Evolutionary conservation across 2,797 vertebrate species (phyloP).

Genomic region (Xenopus petersii): DNA sequence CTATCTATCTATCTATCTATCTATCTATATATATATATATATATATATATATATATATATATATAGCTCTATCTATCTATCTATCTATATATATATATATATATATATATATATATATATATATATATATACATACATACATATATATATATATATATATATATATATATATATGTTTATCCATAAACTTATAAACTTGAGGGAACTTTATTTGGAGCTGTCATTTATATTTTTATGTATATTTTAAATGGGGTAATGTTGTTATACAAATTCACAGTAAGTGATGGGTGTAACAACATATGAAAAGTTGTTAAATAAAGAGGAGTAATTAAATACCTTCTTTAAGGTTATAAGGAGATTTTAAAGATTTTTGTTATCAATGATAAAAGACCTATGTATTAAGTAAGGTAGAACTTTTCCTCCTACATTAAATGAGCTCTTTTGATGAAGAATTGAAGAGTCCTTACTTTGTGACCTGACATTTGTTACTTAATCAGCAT

Average conservation of each 20-base stretch:
- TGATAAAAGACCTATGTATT: conserved; percentile 34
- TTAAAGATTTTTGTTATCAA: neutral
- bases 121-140: too few species aligned
- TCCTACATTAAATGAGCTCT: conserved; percentile 47
- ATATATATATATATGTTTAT: too few species aligned
- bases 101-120: too few species aligned
- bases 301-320: neutral
- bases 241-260: too few species aligned
- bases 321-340: neutral
- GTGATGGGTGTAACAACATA: neutral
- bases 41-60: too few species aligned
- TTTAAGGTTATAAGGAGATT: conserved; percentile 10
- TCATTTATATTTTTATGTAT: too few species aligned
- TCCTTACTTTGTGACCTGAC: conserved; percentile 57
- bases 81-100: too few species aligned
- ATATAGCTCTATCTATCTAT: too few species aligned
- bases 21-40: too few species aligned
- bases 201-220: neutral
- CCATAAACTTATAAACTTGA: too few species aligned
- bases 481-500: conserved; percentile 69
- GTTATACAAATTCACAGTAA: neutral
- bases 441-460: conserved; percentile 56
- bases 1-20: too few species aligned
- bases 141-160: too few species aligned
- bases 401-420: conserved; percentile 48